phyloP scores from a whole-genome alignment of 2,888 invertebrate genomes.

The Xestobium rufovillosum region DNA sequence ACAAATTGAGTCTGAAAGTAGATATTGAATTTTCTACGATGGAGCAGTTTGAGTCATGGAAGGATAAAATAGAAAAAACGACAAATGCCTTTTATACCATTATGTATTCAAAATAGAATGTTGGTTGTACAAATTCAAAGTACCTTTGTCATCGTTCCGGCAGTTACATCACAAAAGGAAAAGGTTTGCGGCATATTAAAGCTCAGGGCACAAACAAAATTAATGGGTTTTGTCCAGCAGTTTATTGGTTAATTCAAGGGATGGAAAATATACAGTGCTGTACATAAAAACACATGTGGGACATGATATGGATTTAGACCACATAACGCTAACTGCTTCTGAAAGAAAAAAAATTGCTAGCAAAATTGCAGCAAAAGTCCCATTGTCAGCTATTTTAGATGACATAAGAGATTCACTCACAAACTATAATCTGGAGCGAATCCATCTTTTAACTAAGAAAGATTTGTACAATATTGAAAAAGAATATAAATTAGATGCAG shows the following conservation, averaged over 20 bases:
- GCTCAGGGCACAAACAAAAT: slow-evolving; percentile 17
- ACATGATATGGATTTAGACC: slow-evolving; percentile 16
- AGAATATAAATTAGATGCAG: slow-evolving; percentile 15
- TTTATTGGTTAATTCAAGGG: too few species aligned
- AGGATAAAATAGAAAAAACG: slow-evolving; percentile 8
- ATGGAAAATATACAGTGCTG: too few species aligned
- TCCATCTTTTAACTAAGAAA: too few species aligned
- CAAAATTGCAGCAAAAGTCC: slow-evolving; percentile 18
- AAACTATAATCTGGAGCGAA: slow-evolving; percentile 14
- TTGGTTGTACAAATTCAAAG: not conserved
- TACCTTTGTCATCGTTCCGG: slow-evolving; percentile 18
- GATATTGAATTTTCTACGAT: slow-evolving; percentile 7
- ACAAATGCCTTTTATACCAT: too few species aligned
- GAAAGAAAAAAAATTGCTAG: slow-evolving; percentile 15
- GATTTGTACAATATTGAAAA: slow-evolving; percentile 20
- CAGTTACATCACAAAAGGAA: slow-evolving; percentile 12
- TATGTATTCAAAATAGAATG: slow-evolving; percentile 5
- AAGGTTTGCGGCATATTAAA: slow-evolving; percentile 13
- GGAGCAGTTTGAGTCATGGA: slow-evolving; percentile 11
- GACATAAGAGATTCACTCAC: slow-evolving; percentile 15
- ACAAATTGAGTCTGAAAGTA: too few species aligned
- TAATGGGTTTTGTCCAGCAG: slow-evolving; percentile 15
- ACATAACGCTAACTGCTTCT: slow-evolving; percentile 13
- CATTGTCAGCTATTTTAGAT: slow-evolving; percentile 20
- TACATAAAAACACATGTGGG: slow-evolving; percentile 15